phyloP scores from a whole-genome alignment of 92 coral and sea anemone species.

The Epizoanthus illoricatus region DNA sequence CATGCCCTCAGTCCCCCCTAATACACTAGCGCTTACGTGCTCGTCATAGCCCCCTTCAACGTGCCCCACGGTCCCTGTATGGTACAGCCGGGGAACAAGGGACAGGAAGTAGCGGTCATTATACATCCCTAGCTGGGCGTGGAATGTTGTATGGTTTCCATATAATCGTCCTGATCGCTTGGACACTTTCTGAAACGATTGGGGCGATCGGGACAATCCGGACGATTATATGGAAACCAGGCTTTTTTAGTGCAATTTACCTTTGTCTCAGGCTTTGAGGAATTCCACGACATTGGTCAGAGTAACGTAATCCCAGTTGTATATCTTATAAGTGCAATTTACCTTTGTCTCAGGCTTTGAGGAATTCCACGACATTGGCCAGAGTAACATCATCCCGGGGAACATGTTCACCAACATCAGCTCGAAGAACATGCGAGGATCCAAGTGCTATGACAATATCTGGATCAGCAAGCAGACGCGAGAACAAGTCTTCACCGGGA shows the following conservation, averaged over 20 bases:
- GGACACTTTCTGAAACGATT: no score
- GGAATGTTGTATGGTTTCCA: no score
- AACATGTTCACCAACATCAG: slow-evolving; percentile 84
- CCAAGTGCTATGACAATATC: slow-evolving; percentile 90
- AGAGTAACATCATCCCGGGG: slow-evolving; percentile 68
- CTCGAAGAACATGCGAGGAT: slow-evolving; percentile 66
- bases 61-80: no score
- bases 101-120: no score
- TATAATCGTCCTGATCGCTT: no score
- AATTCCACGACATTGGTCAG: slow-evolving; percentile 68
- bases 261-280: slow-evolving; percentile 68
- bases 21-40: no score
- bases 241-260: neutral
- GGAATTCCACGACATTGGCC: slow-evolving; percentile 68
- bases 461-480: slow-evolving; percentile 71
- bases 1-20: no score
- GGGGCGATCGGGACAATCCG: no score
- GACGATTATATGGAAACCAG: no score
- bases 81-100: no score
- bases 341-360: slow-evolving; percentile 67
- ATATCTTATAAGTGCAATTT: neutral
- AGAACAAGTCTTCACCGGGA: slow-evolving; percentile 69
- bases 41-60: no score
- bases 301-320: slow-evolving; percentile 62
- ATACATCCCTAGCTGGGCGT: no score